Evolutionary conservation across 2,888 invertebrate species (phyloP).

Genomic region (Agelastica alni): DNA sequence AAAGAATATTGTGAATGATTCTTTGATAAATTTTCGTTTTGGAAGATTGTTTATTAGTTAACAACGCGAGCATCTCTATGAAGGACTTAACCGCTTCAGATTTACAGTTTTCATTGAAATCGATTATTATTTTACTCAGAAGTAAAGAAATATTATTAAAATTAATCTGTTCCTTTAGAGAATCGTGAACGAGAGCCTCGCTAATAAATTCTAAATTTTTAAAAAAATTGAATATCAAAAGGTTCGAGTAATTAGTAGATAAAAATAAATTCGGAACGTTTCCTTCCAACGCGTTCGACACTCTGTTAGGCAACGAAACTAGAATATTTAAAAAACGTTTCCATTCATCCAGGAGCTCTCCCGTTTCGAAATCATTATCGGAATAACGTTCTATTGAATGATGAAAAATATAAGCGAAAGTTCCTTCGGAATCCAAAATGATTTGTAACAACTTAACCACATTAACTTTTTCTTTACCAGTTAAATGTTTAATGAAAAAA

Average conservation of each 20-base stretch:
- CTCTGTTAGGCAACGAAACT: conserved; percentile 68
- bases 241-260: conserved; percentile 62
- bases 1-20: conserved; percentile 61
- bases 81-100: conserved; percentile 60
- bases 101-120: conserved; percentile 60
- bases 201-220: conserved; percentile 66
- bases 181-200: conserved; percentile 50
- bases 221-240: conserved; percentile 65
- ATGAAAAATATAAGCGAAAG: conserved; percentile 58
- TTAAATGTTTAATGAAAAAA: conserved; percentile 59
- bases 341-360: conserved; percentile 29
- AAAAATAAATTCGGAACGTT: conserved; percentile 64
- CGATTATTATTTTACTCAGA: conserved; percentile 65
- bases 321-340: conserved; percentile 65
- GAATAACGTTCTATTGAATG: conserved; percentile 30
- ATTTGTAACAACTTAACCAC: conserved; percentile 56
- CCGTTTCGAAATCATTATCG: conserved; percentile 51
- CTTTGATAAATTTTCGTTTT: conserved; percentile 55
- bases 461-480: conserved; percentile 49
- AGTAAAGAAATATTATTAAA: conserved; percentile 49
- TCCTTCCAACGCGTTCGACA: conserved; percentile 69
- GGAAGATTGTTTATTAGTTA: conserved; percentile 55
- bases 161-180: conserved; percentile 45
- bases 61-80: conserved; percentile 61
- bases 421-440: conserved; percentile 62